phyloP scores from a whole-genome alignment of 2,797 vertebrate species.

The Macroramphosus scolopax region DNA sequence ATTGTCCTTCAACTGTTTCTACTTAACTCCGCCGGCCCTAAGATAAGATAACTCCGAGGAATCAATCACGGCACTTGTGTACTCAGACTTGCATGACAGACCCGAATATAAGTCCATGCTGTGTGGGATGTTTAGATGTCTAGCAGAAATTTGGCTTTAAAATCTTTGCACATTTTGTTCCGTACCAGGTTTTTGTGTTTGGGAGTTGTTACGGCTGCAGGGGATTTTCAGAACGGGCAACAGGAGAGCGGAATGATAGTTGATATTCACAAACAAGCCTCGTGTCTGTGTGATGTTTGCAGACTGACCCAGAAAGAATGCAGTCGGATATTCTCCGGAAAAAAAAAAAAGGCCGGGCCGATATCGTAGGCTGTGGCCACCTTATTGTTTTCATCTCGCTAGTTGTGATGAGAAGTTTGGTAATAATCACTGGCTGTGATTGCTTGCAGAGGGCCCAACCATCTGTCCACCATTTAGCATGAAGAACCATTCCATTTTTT shows the following conservation, averaged over 20 bases:
- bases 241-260: slow-evolving; percentile 29
- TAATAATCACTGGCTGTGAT: slow-evolving; percentile 54
- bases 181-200: slow-evolving; percentile 35
- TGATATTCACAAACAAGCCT: slow-evolving; percentile 42
- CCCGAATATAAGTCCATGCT: slow-evolving; percentile 20
- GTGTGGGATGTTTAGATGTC: slow-evolving; percentile 42
- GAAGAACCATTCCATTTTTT: slow-evolving; percentile 55
- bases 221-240: slow-evolving; percentile 41
- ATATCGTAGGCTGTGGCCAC: slow-evolving; percentile 27
- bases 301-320: slow-evolving; percentile 43
- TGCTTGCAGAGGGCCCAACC: slow-evolving; percentile 41
- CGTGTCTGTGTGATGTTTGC: slow-evolving; percentile 47
- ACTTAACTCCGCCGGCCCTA: slow-evolving; percentile 33
- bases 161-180: slow-evolving; percentile 45
- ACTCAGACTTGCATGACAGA: slow-evolving; percentile 28
- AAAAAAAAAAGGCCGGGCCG: slow-evolving; percentile 13
- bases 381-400: slow-evolving; percentile 48
- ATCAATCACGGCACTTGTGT: slow-evolving; percentile 35
- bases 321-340: slow-evolving; percentile 19
- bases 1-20: slow-evolving; percentile 58
- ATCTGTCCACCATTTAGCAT: slow-evolving; percentile 66
- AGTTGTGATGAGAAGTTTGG: slow-evolving; percentile 43
- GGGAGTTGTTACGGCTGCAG: slow-evolving; percentile 21
- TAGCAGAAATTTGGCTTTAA: too few relatives aligned
- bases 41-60: slow-evolving; percentile 50